Evolutionary conservation across 2,888 invertebrate species (phyloP).

Genomic region (Caenorhabditis auriculariae): DNA sequence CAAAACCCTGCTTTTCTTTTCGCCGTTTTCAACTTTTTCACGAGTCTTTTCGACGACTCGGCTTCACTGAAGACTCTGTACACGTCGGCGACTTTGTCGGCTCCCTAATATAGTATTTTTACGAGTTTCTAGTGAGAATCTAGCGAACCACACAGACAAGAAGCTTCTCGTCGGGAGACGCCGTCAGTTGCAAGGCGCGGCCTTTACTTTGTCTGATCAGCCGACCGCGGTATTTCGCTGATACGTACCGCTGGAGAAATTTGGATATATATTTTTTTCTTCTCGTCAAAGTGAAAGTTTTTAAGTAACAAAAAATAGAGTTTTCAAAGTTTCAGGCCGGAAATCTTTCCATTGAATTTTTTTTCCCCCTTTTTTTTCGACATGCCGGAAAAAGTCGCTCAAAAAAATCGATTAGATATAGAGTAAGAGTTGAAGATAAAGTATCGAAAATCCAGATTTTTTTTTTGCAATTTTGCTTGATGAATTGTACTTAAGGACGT

Average conservation of each 20-base stretch:
- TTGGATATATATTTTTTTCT: not conserved
- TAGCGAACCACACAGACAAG: constrained; percentile 75
- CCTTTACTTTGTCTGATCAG: constrained; percentile 79
- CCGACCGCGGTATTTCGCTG: constrained; percentile 78
- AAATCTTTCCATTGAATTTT: too few relatives aligned
- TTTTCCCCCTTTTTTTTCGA: too few relatives aligned
- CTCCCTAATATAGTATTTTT: constrained; percentile 68
- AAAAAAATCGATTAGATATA: too few relatives aligned
- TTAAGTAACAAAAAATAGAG: not conserved
- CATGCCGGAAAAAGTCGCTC: too few relatives aligned
- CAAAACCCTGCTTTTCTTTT: constrained; percentile 38
- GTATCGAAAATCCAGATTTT: too few relatives aligned
- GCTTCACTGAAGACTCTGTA: constrained; percentile 79
- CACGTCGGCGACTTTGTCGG: constrained; percentile 79
- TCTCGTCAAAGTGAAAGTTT: not conserved
- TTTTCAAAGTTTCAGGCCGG: too few relatives aligned
- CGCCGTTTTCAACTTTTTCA: constrained; percentile 73
- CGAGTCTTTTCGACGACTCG: constrained; percentile 77
- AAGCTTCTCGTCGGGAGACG: constrained; percentile 76
- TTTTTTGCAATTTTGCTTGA: not conserved
- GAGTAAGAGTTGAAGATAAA: too few relatives aligned
- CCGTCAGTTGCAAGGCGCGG: constrained; percentile 76
- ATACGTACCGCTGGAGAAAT: constrained; percentile 72
- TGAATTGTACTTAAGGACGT: too few relatives aligned
- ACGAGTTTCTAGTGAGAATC: not conserved